phyloP scores from a whole-genome alignment of 2,113 vertebrate species.

The Paradisaea rubra region DNA sequence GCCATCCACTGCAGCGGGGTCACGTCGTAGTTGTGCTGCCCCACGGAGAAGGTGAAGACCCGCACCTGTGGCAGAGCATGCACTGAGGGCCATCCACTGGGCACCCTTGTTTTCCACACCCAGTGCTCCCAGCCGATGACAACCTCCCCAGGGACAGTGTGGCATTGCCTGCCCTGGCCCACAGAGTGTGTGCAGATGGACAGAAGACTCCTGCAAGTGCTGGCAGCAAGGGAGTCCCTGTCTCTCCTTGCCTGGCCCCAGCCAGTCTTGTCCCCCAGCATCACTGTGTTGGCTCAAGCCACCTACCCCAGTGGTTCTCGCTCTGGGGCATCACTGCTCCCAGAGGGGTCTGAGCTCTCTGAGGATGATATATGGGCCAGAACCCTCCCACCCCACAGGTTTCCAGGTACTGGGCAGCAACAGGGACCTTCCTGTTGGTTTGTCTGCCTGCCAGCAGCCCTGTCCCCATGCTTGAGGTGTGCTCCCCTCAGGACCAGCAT shows the following conservation, averaged over 20 bases:
- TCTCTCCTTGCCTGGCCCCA: not conserved
- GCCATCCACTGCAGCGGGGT: conserved; percentile 98
- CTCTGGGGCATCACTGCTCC: not conserved
- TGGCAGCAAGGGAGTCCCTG: not conserved
- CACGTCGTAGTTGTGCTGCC: conserved; percentile 98
- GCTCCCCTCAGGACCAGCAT: not conserved
- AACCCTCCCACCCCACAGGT: not conserved
- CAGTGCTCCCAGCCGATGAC: fast-evolving
- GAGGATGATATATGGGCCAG: not conserved
- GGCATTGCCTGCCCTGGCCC: not conserved
- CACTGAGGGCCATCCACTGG: fast-evolving
- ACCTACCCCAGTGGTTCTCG: not conserved
- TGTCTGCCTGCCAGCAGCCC: not conserved
- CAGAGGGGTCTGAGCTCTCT: not conserved
- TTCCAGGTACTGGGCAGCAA: not conserved
- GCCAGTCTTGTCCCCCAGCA: not conserved
- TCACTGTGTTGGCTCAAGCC: not conserved
- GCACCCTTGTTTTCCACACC: not conserved
- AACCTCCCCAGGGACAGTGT: not conserved
- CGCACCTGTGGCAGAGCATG: conserved; percentile 63
- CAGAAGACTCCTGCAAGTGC: not conserved
- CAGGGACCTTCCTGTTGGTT: not conserved
- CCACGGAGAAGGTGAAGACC: conserved; percentile 97
- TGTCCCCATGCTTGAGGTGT: not conserved
- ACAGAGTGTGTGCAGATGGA: fast-evolving